Evolutionary conservation across 1,140 invertebrate species (phyloP).

Genomic region (Amyelois transitella): DNA sequence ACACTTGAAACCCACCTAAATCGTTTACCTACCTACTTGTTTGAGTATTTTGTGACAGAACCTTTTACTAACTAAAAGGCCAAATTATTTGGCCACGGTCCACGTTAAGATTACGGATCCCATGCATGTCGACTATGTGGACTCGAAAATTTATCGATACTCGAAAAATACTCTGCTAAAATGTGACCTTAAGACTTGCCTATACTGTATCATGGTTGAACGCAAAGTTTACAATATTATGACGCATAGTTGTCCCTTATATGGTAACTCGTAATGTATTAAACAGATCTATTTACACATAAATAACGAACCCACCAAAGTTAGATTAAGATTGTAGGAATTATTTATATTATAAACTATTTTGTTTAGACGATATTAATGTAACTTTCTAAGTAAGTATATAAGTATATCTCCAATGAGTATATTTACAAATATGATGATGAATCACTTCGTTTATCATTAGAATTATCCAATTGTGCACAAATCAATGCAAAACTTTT

Average conservation of each 20-base stretch:
- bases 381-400: constrained; percentile 36
- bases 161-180: not conserved
- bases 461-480: not conserved
- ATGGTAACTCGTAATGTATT: not conserved
- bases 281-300: constrained; percentile 54
- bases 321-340: constrained; percentile 66
- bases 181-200: constrained; percentile 4
- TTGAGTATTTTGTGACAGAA: not conserved
- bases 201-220: not conserved
- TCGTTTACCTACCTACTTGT: too few relatives aligned
- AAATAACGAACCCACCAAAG: constrained; percentile 70
- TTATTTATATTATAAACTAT: constrained; percentile 25
- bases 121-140: not conserved
- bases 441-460: not conserved
- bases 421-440: not conserved
- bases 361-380: constrained; percentile 24
- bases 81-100: not conserved
- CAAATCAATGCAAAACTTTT: not conserved
- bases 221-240: not conserved
- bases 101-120: not conserved
- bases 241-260: not conserved
- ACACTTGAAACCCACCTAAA: constrained; percentile 48
- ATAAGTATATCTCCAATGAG: not conserved
- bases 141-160: not conserved
- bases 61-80: not conserved